phyloP scores from a whole-genome alignment of 2,888 invertebrate genomes.

The Congeria kusceri region DNA sequence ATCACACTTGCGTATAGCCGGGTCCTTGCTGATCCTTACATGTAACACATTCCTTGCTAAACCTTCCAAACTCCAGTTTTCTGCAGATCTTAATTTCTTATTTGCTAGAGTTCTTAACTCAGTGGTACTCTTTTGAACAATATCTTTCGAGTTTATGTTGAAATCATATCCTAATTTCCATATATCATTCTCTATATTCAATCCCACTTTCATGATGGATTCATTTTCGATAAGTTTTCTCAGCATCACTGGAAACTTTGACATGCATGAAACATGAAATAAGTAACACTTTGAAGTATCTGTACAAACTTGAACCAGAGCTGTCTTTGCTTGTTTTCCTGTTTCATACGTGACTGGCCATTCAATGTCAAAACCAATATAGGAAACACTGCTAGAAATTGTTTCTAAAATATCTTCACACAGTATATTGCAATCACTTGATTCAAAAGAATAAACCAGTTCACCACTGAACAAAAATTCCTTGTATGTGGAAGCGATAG shows the following conservation, averaged over 20 bases:
- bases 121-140: slow-evolving; percentile 65
- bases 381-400: slow-evolving; percentile 30
- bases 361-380: slow-evolving; percentile 78
- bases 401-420: slow-evolving; percentile 74
- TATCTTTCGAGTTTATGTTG: slow-evolving; percentile 68
- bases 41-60: slow-evolving; percentile 73
- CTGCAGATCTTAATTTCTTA: slow-evolving; percentile 69
- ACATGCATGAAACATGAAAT: slow-evolving; percentile 77
- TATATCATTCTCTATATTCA: slow-evolving; percentile 76
- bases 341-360: slow-evolving; percentile 77
- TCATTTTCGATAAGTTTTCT: slow-evolving; percentile 65
- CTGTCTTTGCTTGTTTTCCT: slow-evolving; percentile 71
- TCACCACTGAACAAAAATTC: slow-evolving; percentile 67
- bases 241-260: slow-evolving; percentile 68
- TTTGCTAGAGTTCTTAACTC: slow-evolving; percentile 75
- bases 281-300: slow-evolving; percentile 73
- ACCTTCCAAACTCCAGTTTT: slow-evolving; percentile 79
- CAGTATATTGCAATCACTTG: slow-evolving; percentile 72
- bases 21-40: slow-evolving; percentile 71
- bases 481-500: slow-evolving; percentile 63
- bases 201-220: slow-evolving; percentile 72
- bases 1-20: slow-evolving; percentile 68
- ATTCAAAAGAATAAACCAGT: slow-evolving; percentile 71
- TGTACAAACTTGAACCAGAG: slow-evolving; percentile 75
- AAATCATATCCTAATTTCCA: slow-evolving; percentile 80